A percentile compares a stretch with the other conserved stretches of the same genome.
Evolutionary conservation across 2,888 invertebrate genomes (phyloP).

Genomic region (Polyploca ridens): DNA sequence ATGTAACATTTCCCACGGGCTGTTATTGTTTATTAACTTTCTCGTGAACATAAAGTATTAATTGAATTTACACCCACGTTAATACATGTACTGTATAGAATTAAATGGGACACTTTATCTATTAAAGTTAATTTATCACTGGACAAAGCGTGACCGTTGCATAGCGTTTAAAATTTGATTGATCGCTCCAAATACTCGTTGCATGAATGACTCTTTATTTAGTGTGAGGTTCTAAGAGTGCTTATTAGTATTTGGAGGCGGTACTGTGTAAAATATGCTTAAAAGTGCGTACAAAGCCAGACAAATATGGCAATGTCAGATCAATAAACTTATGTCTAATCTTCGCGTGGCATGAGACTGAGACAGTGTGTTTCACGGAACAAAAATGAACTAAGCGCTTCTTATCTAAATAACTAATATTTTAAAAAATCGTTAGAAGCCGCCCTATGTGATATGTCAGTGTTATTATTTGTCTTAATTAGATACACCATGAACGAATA

Average conservation of each 20-base stretch:
- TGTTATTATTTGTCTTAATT: too few relatives aligned
- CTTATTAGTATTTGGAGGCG: slow-evolving; percentile 10
- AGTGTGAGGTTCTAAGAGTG: slow-evolving; percentile 14
- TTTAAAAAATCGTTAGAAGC: too few relatives aligned
- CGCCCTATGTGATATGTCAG: too few relatives aligned
- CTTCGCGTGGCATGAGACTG: too few relatives aligned
- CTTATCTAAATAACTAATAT: too few relatives aligned
- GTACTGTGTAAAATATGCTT: neutral
- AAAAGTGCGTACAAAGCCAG: too few relatives aligned
- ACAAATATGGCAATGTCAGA: too few relatives aligned
- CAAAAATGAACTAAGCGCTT: too few relatives aligned
- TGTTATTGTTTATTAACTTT: slow-evolving; percentile 46
- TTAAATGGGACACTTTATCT: slow-evolving; percentile 49
- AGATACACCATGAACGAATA: too few relatives aligned
- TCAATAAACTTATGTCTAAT: too few relatives aligned
- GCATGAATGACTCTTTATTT: slow-evolving; percentile 41
- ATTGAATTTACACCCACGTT: slow-evolving; percentile 56
- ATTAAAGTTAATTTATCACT: slow-evolving; percentile 76
- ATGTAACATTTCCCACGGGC: slow-evolving; percentile 34
- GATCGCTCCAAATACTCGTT: slow-evolving; percentile 52
- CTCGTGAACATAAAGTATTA: slow-evolving; percentile 52
- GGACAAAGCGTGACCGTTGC: slow-evolving; percentile 53
- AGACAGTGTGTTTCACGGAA: too few relatives aligned
- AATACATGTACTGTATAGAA: slow-evolving; percentile 26
- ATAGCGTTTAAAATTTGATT: slow-evolving; percentile 73